Evolutionary conservation across 2,113 vertebrate genomes (phyloP).

Genomic region (Sclerurus mexicanus): DNA sequence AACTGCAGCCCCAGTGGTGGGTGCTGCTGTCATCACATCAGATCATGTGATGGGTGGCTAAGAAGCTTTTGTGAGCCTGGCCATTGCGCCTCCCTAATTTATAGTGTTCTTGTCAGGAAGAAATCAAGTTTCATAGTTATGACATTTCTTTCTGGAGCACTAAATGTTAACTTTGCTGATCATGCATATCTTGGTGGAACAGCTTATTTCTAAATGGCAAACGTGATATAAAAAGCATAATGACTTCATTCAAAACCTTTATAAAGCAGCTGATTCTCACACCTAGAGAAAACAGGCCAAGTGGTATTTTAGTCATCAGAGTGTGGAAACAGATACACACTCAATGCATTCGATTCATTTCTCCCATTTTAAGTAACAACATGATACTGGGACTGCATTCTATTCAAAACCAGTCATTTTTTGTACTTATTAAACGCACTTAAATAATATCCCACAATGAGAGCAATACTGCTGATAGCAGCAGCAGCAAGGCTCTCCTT

Average conservation of each 20-base stretch:
- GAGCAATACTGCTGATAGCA: neutral
- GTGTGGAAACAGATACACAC: slow-evolving; percentile 16
- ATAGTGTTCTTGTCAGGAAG: slow-evolving; percentile 42
- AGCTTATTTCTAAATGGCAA: slow-evolving; percentile 64
- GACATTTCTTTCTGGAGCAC: slow-evolving; percentile 69
- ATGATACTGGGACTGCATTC: neutral
- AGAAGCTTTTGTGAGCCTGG: slow-evolving; percentile 20
- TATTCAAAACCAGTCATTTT: neutral
- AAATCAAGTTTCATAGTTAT: slow-evolving; percentile 70
- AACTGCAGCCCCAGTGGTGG: neutral
- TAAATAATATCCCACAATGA: neutral
- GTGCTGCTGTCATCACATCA: slow-evolving; percentile 42
- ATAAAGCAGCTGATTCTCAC: slow-evolving; percentile 44
- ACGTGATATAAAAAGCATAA: slow-evolving; percentile 50
- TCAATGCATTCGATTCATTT: neutral
- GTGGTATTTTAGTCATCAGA: slow-evolving; percentile 36
- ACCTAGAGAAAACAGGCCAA: slow-evolving; percentile 41
- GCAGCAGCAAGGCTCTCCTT: neutral
- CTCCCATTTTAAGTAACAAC: neutral
- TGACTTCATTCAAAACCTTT: slow-evolving; percentile 56
- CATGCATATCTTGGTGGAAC: slow-evolving; percentile 39
- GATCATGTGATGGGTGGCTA: slow-evolving; percentile 23
- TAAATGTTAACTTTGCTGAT: slow-evolving; percentile 70
- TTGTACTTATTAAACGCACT: neutral
- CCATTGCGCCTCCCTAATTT: slow-evolving; percentile 45